These are phyloP conservation scores for Mactromeris polynyma DNA, from an alignment of 2,888 invertebrate species.

Conservation along the genomic window DNA sequence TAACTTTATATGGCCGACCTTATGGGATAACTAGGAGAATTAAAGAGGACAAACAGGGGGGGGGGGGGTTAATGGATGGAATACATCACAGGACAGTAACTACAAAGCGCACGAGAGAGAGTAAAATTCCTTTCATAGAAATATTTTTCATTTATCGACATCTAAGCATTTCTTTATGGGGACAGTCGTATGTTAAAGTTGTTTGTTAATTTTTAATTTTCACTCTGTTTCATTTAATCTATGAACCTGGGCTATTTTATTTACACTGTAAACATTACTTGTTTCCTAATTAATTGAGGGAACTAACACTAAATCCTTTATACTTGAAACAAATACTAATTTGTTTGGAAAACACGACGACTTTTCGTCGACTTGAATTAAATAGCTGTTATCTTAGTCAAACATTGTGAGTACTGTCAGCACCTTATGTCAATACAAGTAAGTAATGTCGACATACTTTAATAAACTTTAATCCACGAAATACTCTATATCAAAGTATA, in stretches of 20 bases:
- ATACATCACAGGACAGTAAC: too few species aligned
- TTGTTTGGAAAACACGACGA: slow-evolving; percentile 11
- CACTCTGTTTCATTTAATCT: not conserved
- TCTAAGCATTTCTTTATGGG: too few species aligned
- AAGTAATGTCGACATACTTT: not conserved
- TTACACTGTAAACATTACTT: not conserved
- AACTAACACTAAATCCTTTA: not conserved
- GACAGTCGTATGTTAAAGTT: not conserved
- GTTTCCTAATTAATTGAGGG: not conserved
- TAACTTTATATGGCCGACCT: too few species aligned
- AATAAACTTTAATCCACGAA: not conserved
- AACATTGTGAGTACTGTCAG: not conserved
- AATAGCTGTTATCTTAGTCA: slow-evolving; percentile 15
- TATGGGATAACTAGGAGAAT: too few species aligned
- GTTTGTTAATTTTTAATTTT: not conserved
- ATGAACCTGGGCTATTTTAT: not conserved
- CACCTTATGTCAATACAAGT: slow-evolving; percentile 5
- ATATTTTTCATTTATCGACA: too few species aligned
- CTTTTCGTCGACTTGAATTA: slow-evolving; percentile 1
- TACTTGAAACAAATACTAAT: not conserved
- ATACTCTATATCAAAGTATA: not conserved
- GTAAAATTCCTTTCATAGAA: too few species aligned
- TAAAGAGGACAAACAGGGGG: too few species aligned
- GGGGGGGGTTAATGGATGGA: too few species aligned
- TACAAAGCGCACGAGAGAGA: too few species aligned